Base-by-base conservation (phyloP, 1,140 invertebrate species). In the Cydia splendana region DNA sequence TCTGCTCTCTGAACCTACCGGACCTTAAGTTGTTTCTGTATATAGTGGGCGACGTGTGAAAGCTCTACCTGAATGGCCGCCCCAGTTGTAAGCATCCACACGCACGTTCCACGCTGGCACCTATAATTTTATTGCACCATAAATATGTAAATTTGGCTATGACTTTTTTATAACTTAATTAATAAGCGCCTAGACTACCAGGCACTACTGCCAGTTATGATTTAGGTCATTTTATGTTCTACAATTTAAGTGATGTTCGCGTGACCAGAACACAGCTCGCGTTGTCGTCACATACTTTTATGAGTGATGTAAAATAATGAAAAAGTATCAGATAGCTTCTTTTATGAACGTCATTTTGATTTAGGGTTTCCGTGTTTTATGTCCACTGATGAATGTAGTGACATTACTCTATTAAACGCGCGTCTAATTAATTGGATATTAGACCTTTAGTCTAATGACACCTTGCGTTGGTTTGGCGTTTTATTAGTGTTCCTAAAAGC, bases 81-180 rank as follows among this genome's bases (percentile, higher is more conserved):
- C 67, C 28, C 48, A n/a, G 5, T 45, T 7, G 45, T 6, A 53
- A 45, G 48, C 4, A 28, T 75, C 73, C 73, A 20, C 73, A 74
- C 53, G 45, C 45, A 75, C 53, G 45, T 53, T 74, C 42, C 74
- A 75, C 53, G 20, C 30, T 7, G 53, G 67, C 53, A 76, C 75
- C 67, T 62, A 78, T 78, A 79, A 75, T 24, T 85, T 86, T 83
- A 85, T 82, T 80, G 80, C 78, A 78, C 82, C 84, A 89, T 91
- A 92, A 92, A 92, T 87, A 91, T 91, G 91, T 85, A 90, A 90
- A 92, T 92, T 88, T 82, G 80, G 81, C 82, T 84, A 90, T 85
- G 89, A 91, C 88, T 89, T 88, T 91, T 92, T 92, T 91, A 92
- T 91, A 91, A 91, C 89, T 88, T 91, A 92, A 92, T 92, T 91